Percentiles rank a stretch among this genome's conserved stretches.
phyloP scores from a whole-genome alignment of 2,113 vertebrate genomes.

The Damaliscus lunatus region DNA sequence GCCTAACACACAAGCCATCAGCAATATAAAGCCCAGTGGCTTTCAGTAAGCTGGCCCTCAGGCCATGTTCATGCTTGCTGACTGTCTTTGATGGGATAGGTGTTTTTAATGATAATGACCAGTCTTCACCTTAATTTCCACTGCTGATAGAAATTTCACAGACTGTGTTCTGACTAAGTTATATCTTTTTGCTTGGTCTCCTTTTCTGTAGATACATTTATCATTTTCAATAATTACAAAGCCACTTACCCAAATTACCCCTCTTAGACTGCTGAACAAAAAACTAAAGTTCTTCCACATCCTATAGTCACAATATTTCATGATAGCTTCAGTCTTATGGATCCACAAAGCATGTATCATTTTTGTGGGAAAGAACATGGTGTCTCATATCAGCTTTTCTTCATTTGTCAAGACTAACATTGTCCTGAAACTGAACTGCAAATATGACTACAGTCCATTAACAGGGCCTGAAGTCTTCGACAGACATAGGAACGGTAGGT shows the following conservation, averaged over 20 bases:
- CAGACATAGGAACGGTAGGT: neutral
- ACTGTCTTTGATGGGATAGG: neutral
- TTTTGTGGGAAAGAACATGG: neutral
- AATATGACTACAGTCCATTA: neutral
- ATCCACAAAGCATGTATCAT: neutral
- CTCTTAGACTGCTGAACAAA: neutral
- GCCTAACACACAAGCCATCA: neutral
- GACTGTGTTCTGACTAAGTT: neutral
- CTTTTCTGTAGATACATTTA: neutral
- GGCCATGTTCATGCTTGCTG: neutral
- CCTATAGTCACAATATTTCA: neutral
- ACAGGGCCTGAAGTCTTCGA: neutral
- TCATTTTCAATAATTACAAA: constrained; percentile 35
- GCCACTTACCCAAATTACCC: constrained; percentile 6
- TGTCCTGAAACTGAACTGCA: neutral
- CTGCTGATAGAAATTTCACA: neutral
- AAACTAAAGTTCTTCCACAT: neutral
- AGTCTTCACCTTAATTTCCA: neutral
- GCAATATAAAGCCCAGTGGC: fast-evolving
- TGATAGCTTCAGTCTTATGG: neutral
- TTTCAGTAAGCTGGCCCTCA: neutral
- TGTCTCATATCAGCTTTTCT: neutral
- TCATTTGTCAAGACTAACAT: neutral
- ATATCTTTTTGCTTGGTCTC: neutral
- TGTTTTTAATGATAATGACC: neutral